Evolutionary conservation across 2,888 invertebrate species (phyloP).

Genomic region (Boloria euphrosyne): DNA sequence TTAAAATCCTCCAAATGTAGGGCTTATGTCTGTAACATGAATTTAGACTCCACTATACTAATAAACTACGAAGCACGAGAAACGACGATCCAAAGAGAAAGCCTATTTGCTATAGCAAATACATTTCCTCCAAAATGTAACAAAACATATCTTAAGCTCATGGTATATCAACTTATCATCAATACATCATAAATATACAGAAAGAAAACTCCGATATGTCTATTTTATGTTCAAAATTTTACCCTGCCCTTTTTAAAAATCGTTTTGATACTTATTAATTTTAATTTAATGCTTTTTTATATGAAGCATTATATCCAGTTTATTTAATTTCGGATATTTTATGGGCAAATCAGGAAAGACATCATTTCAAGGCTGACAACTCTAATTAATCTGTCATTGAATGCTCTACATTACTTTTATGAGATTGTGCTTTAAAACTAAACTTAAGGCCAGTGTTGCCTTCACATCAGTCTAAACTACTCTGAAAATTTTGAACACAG

Average conservation of each 20-base stretch:
- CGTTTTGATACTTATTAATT: slow-evolving; percentile 10
- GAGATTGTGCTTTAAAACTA: slow-evolving; percentile 21
- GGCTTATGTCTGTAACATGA: slow-evolving; percentile 43
- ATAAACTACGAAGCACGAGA: slow-evolving; percentile 50
- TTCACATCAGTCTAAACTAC: too few relatives aligned
- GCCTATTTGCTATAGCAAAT: slow-evolving; percentile 43
- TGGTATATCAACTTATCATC: slow-evolving; percentile 36
- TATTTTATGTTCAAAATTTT: slow-evolving; percentile 34
- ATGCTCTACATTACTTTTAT: slow-evolving; percentile 11
- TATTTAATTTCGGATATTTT: neutral
- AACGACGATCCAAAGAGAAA: slow-evolving; percentile 40
- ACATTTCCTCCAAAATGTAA: slow-evolving; percentile 43
- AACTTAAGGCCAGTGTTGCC: slow-evolving; percentile 10
- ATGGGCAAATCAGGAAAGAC: slow-evolving; percentile 2
- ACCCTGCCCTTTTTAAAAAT: slow-evolving; percentile 35
- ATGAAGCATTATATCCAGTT: neutral
- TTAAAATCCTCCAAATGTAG: slow-evolving; percentile 51
- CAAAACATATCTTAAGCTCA: slow-evolving; percentile 43
- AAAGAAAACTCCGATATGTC: slow-evolving; percentile 39
- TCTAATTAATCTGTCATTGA: slow-evolving; percentile 14
- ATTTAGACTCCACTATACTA: slow-evolving; percentile 20
- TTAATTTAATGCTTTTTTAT: slow-evolving; percentile 1
- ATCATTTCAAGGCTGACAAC: slow-evolving; percentile 10
- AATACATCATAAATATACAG: slow-evolving; percentile 29
- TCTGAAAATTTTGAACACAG: too few relatives aligned